Percentiles rank a stretch among this genome's conserved stretches.
These are phyloP conservation scores for Gila orcuttii DNA, from an alignment of 2,113 vertebrate species.

Conservation along the genomic window DNA sequence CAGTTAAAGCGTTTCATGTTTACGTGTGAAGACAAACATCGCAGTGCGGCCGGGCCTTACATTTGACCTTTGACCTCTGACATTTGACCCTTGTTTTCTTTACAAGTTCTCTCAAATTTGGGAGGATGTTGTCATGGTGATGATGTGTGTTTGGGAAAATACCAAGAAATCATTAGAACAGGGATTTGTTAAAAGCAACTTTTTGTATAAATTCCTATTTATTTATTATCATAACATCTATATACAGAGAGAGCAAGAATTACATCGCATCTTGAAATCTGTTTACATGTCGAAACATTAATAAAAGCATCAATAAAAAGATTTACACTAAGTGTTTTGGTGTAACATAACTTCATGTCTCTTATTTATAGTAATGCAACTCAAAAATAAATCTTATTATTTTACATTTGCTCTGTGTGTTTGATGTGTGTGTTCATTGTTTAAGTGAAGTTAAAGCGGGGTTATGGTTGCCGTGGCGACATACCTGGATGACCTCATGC, in stretches of 20 bases:
- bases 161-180: background rate
- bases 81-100: background rate
- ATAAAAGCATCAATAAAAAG: too few species aligned
- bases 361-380: background rate
- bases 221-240: too few species aligned
- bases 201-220: too few species aligned
- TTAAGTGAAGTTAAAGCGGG: conserved; percentile 14
- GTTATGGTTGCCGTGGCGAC: conserved; percentile 50
- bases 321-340: too few species aligned
- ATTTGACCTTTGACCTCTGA: background rate
- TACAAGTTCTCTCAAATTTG: too few species aligned
- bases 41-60: too few species aligned
- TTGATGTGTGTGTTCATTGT: background rate
- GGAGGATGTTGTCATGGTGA: background rate
- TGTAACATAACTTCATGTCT: too few species aligned
- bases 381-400: background rate
- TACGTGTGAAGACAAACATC: background rate
- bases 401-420: background rate
- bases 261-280: too few species aligned
- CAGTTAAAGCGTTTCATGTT: too few species aligned
- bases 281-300: too few species aligned
- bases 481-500: conserved; percentile 75
- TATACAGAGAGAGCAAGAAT: too few species aligned
- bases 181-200: too few species aligned
- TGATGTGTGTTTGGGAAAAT: background rate